Evolutionary conservation across 2,113 vertebrate species (phyloP).

Genomic region (Delphinus delphis): DNA sequence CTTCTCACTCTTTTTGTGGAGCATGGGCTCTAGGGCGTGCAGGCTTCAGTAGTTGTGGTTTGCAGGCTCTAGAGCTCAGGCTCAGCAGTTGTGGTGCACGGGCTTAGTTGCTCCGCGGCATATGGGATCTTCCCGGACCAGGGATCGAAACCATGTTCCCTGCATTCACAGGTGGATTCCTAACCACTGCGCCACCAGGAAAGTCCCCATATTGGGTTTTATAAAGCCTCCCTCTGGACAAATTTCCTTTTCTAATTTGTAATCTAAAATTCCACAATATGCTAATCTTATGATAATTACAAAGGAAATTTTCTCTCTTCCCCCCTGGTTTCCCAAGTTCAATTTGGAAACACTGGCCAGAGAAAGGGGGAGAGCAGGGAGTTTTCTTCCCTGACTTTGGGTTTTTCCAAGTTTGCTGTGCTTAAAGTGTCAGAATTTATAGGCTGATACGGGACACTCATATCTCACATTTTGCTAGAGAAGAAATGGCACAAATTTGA

Average conservation of each 20-base stretch:
- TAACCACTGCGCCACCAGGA: too few species aligned
- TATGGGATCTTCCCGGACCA: too few species aligned
- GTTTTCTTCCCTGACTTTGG: background rate
- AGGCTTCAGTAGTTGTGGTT: too few species aligned
- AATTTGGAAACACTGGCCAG: background rate
- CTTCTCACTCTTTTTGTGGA: too few species aligned
- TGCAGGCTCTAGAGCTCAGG: too few species aligned
- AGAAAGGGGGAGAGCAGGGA: accelerated
- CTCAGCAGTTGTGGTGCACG: too few species aligned
- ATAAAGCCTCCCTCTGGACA: background rate
- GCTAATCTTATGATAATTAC: background rate
- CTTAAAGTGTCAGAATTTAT: background rate
- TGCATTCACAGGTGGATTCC: too few species aligned
- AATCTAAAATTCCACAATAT: background rate
- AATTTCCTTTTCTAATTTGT: background rate
- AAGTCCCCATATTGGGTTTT: background rate
- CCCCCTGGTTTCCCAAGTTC: background rate
- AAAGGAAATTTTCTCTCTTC: background rate
- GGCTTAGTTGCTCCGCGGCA: too few species aligned
- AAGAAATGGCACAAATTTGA: background rate
- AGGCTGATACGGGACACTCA: too few species aligned
- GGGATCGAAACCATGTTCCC: too few species aligned
- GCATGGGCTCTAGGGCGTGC: too few species aligned
- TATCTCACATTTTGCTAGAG: too few species aligned
- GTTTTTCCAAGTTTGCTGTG: background rate